Base-by-base conservation (phyloP, 2,113 vertebrate species). In the Periophthalmodon schlosseri region DNA sequence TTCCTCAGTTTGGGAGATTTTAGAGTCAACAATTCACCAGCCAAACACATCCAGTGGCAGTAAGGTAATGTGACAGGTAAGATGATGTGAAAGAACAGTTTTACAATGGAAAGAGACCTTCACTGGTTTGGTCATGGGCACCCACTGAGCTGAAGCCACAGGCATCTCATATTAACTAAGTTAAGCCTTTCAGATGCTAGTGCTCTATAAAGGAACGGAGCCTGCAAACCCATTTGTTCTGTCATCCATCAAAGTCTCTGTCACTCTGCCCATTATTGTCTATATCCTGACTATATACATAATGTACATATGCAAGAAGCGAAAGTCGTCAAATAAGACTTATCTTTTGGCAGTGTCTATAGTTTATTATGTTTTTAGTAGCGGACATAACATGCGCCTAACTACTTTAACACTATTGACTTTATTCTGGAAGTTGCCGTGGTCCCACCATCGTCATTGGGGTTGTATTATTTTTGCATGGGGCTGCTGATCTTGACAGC, bases 231-330 rank as follows among this genome's bases (percentile, higher is more conserved):
- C 57, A 14, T 60, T 60, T 60, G 57, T 60, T 28, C 21, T 28
- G 57, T 60, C 23, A 60, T 60, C 57, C 57, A 60, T 60, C 57
- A 60, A 13, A 24, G 57, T 60, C 57, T 56, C n/a, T 21, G 52
- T 56, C n/a, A 58, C 57, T 58, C 13, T 58, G 57, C 11, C 21
- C 79, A 23, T 70, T 16, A 64, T 24, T 69, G 70, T 67, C 68
- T 50, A 50, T 5, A 14, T 50, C 16, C 16, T 16, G 49, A 50
- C 3, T 50, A 39, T 39, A 39, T 39, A 39, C 36, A 9, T 56
- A 56, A 39, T 39, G 9, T 39, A 39, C 36, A 9, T 56, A 56
- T 56, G 20, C 20, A n/a, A 56, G 8, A 54, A 54, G 1, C 20
- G 5, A 50, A 50, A 52, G 16, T 47, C 46, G 4, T 52, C 49